Evolutionary conservation across 2,888 invertebrate genomes (phyloP), one percentile per base, ranked within the genome.

Genomic region (Xylophagus ater): DNA sequence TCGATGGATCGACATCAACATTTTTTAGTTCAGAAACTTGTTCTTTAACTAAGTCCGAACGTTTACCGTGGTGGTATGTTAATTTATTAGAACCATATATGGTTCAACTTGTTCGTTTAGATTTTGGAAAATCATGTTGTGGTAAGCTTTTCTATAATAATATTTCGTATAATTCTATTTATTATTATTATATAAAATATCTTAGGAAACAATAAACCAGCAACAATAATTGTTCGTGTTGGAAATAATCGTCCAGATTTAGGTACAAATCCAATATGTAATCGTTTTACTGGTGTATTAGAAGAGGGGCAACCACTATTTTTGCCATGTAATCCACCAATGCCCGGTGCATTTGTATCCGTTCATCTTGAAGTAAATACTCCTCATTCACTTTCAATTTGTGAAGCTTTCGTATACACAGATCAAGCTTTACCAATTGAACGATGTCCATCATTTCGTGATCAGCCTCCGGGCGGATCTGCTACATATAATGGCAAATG

Each of bases 401-500:
- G 92, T 59, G 92, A 92, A 62, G 85, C 90, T 0, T 92, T 92
- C 60, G 90, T 92, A 12, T 92, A 92, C 56, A 92, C 92, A 0
- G 92, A 92, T 63, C 84, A 81, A 65, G 89, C 89, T 0, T 59
- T 89, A 45, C 89, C 89, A 1, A 89, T 92, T 41, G 92, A 92
- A 61, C 71, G 90, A 35, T 92, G 92, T 57, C 92, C 92, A 0
- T 85, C 88, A 51, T 92, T 90, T 68, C 67, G 92, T 15, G 90
- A 92, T 54, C 90, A 90, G 59, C 90, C 90, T 0, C 88, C 89
- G 0, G 92, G 92, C 15, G 87, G 87, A 41, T 81, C 89, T 1
- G 89, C 90, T 1, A 90, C 90, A 0, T 92, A 92, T 68, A 90
- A 92, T 54, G 90, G 92, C 44, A 92, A 90, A 67, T 92, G 92